Conservation (phyloP, 2,888 invertebrate species). For the Synergus laeviventris region DNA sequence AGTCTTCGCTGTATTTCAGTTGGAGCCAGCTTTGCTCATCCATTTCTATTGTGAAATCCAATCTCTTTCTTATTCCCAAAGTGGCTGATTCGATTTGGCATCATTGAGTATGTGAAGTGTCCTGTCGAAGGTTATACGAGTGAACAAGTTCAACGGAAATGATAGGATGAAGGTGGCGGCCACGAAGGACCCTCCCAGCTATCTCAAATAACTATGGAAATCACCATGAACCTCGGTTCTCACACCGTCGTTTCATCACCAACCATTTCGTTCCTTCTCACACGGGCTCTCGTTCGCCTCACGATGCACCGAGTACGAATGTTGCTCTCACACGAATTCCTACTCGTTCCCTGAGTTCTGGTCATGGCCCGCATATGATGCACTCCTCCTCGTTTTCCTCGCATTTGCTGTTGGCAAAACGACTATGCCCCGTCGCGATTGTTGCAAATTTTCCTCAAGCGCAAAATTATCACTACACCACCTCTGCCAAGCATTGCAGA, state of each 20-base stretch:
- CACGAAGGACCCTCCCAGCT: constrained; percentile 56
- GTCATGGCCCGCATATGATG: constrained; percentile 28
- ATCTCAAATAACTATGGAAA: constrained; percentile 72
- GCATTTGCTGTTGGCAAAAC: constrained; percentile 43
- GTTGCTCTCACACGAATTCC: constrained; percentile 41
- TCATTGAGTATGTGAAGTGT: constrained; percentile 1
- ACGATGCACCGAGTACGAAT: constrained; percentile 17
- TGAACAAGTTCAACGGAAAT: constrained; percentile 52
- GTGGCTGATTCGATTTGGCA: background rate
- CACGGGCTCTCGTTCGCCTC: constrained; percentile 37
- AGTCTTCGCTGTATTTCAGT: no score
- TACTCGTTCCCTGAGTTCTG: constrained; percentile 22
- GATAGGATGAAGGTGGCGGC: constrained; percentile 60
- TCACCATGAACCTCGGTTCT: constrained; percentile 68
- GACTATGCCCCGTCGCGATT: constrained; percentile 32
- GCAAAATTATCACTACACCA: constrained; percentile 41
- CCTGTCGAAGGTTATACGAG: background rate
- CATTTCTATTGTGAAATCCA: background rate
- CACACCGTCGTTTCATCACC: constrained; percentile 65
- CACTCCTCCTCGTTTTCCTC: constrained; percentile 52
- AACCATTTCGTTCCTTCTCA: constrained; percentile 53
- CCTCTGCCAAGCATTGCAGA: constrained; percentile 33
- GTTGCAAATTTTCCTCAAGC: constrained; percentile 43
- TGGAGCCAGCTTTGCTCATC: no score
- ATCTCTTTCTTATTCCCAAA: background rate